Evolutionary conservation across 2,113 vertebrate genomes (phyloP), one percentile per base, ranked within the genome.

Genomic region (Spermophilus dauricus): DNA sequence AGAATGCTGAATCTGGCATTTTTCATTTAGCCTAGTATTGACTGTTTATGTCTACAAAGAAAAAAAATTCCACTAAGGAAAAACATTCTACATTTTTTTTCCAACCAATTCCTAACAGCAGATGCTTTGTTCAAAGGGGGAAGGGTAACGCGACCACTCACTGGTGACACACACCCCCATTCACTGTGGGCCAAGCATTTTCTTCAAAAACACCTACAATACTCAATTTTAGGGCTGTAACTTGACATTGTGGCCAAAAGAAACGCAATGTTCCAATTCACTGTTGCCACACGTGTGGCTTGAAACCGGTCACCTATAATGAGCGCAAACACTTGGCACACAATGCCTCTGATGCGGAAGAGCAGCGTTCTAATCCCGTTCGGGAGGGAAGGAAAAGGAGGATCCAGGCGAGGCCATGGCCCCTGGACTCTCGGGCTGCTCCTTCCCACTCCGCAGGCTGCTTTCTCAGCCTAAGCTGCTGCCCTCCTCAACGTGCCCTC

Each of bases 71-170:
- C 91, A 88, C 83, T 95, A 95, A 92, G 98, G 91, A 80, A 98
- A 85, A 95, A 37, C 17, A 96, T 45, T 97, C 92, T 96, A 91
- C 45, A 92, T 69, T 95, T 89, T 65, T 13, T 8, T 86, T 72
- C 84, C 92, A 97, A 93, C 45, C 45, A 89, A 56, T 88, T 93
- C 96, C 86, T 81, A 96, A 95, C 61, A 91, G 56, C 84, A 98
- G 91, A 75, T 89, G 86, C 96, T 97, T 93, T 97, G 97, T 97
- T 95, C 94, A 4, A 97, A 81, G 34, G 80, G 10, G 24, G 45
- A 63, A 51, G n/a, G 39, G 17, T n/a, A 97, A 97, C 89, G 94
- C 42, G 72, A 82, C 1, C 1, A 30, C 81, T 94, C 78, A 56
- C 22, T 34, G 45, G 42, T 34, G 85, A 84, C 88, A 28, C 48